Evolutionary conservation across 35 echinoderm and acorn worm species (phyloP).

Genomic region (Apostichopus parvimensis): DNA sequence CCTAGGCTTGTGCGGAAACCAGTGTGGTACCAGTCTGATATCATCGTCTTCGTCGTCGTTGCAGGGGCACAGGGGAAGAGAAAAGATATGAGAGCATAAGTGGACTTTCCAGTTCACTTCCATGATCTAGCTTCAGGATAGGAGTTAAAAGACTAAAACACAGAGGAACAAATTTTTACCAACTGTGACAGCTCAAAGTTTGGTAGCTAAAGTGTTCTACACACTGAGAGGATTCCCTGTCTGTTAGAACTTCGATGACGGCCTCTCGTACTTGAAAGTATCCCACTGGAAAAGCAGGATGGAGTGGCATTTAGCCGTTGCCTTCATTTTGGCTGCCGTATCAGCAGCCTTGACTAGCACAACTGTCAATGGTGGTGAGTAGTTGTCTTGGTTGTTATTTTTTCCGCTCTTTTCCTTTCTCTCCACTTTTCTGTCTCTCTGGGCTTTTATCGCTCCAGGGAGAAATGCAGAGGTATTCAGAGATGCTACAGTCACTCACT

Average conservation of each 20-base stretch:
- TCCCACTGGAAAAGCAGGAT: neutral
- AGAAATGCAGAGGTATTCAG: neutral
- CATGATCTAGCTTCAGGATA: neutral
- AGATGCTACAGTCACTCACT: neutral
- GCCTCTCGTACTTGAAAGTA: conserved; percentile 10
- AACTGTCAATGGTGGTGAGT: conserved; percentile 22
- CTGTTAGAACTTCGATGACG: neutral
- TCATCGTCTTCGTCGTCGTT: too few relatives aligned
- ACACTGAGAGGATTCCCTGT: neutral
- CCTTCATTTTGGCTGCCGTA: neutral
- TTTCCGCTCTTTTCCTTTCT: neutral
- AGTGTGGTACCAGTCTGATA: neutral
- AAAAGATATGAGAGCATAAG: neutral
- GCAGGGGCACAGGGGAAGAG: neutral
- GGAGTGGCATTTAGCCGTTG: neutral
- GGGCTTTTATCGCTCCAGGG: neutral
- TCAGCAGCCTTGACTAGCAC: neutral
- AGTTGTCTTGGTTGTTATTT: neutral
- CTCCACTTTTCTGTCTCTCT: too few relatives aligned
- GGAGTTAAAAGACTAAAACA: neutral
- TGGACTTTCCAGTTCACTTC: neutral
- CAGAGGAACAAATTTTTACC: neutral
- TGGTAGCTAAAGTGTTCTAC: neutral
- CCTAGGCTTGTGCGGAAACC: conserved; percentile 14
- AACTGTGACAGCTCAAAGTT: neutral